Evolutionary conservation across 2,113 vertebrate species (phyloP).

Genomic region (Pelobates fuscus): DNA sequence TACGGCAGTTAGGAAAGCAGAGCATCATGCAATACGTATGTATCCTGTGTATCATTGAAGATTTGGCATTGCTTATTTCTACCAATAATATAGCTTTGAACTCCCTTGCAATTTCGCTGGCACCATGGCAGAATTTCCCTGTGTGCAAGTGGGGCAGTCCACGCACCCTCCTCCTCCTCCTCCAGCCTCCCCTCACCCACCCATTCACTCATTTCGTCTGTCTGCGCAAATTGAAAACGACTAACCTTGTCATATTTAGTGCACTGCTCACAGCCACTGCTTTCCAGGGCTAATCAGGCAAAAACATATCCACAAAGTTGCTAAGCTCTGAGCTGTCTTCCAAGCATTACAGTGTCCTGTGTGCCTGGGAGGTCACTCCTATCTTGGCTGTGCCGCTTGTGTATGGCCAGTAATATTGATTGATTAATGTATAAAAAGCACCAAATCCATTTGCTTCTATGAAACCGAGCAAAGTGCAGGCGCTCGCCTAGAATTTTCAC

Average conservation of each 20-base stretch:
- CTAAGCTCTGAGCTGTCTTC: slow-evolving; percentile 91
- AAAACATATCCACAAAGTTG: slow-evolving; percentile 87
- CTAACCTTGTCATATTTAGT: slow-evolving; percentile 80
- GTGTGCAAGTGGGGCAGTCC: neutral
- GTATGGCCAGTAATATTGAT: slow-evolving; percentile 99
- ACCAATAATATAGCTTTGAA: no score
- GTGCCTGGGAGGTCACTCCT: slow-evolving; percentile 99
- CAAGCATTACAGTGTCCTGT: slow-evolving; percentile 96
- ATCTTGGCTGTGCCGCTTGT: slow-evolving; percentile 95
- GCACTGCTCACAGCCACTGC: slow-evolving; percentile 76
- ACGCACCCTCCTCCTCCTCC: slow-evolving; percentile 15
- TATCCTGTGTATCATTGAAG: no score
- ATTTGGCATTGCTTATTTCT: no score
- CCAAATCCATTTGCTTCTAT: slow-evolving; percentile 98
- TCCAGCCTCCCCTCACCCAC: slow-evolving; percentile 40
- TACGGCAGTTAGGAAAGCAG: no score
- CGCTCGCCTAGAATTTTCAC: slow-evolving; percentile 89
- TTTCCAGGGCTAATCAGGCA: slow-evolving; percentile 86
- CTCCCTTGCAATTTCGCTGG: no score
- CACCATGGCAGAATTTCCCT: no score
- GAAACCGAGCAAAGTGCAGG: slow-evolving; percentile 91
- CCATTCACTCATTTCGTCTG: slow-evolving; percentile 55
- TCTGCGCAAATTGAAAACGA: slow-evolving; percentile 74
- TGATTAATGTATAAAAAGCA: slow-evolving; percentile 99
- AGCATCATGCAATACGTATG: no score